Conservation (phyloP, 2,797 vertebrate genomes). For the Chaunax sp. region DNA sequence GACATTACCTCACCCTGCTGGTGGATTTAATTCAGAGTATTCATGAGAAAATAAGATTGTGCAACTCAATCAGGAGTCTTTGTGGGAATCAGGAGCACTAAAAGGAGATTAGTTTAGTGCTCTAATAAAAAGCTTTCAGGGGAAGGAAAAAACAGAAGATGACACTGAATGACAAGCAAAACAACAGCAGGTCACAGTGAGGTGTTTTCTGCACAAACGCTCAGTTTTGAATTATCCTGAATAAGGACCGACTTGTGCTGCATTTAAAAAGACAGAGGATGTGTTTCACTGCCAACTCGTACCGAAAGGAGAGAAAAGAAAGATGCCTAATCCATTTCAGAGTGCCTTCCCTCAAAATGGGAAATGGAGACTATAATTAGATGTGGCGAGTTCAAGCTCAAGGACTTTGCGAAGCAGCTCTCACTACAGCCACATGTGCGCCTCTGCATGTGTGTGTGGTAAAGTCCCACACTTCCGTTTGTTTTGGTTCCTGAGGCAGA, state of each 20-base stretch:
- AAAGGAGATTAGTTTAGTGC: constrained; percentile 36
- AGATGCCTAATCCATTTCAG: constrained; percentile 64
- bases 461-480: constrained; percentile 66
- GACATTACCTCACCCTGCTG: constrained; percentile 2
- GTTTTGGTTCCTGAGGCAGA: constrained; percentile 67
- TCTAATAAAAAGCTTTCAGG: constrained; percentile 13
- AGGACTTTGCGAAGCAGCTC: constrained; percentile 50
- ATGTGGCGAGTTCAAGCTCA: constrained; percentile 49
- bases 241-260: constrained; percentile 2
- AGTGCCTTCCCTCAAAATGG: constrained; percentile 63
- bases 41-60: constrained; percentile 6
- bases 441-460: constrained; percentile 48
- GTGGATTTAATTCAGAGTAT: constrained; percentile 9
- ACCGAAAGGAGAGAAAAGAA: constrained; percentile 29
- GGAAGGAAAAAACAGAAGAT: background rate
- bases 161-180: background rate
- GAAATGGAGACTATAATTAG: constrained; percentile 71
- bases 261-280: constrained; percentile 4
- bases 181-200: background rate
- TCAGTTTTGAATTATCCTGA: constrained; percentile 23
- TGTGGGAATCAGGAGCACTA: constrained; percentile 25
- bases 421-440: constrained; percentile 47
- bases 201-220: constrained; percentile 12
- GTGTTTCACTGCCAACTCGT: constrained; percentile 30
- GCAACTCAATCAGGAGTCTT: constrained; percentile 24